Evolutionary conservation across 2,888 invertebrate genomes (phyloP).

Genomic region (Euclidia mi): DNA sequence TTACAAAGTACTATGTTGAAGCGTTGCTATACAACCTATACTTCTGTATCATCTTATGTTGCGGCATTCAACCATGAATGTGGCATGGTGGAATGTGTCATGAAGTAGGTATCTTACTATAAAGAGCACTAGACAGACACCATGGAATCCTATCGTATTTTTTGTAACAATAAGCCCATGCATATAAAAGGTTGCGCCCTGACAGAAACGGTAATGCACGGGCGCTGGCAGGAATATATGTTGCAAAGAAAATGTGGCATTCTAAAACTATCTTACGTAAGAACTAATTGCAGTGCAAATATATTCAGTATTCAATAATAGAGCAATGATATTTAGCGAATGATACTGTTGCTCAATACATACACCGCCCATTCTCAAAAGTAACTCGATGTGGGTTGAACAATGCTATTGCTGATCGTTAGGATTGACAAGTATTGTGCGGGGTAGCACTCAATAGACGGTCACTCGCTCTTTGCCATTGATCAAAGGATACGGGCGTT

Average conservation of each 20-base stretch:
- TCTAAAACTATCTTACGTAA: conserved; percentile 3
- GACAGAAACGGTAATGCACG: too few relatives aligned
- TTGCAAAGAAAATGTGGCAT: conserved; percentile 3
- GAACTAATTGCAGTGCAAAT: conserved; percentile 39
- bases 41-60: conserved; percentile 1
- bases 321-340: conserved; percentile 40
- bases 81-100: neutral
- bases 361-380: conserved; percentile 45
- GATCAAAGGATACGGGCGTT: conserved; percentile 30
- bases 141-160: too few relatives aligned
- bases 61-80: conserved; percentile 4
- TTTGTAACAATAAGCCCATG: too few relatives aligned
- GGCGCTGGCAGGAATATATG: too few relatives aligned
- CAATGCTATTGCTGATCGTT: conserved; percentile 65
- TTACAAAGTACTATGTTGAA: conserved; percentile 12
- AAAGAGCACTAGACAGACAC: neutral
- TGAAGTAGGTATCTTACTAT: neutral
- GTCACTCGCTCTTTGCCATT: conserved; percentile 36
- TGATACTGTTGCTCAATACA: conserved; percentile 46
- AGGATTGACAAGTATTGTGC: conserved; percentile 65
- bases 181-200: too few relatives aligned
- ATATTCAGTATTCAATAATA: conserved; percentile 28
- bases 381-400: conserved; percentile 63
- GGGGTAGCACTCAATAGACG: conserved; percentile 33
- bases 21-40: conserved; percentile 9